phyloP scores from a whole-genome alignment of 2,888 invertebrate genomes.

The Luffia ferchaultella region DNA sequence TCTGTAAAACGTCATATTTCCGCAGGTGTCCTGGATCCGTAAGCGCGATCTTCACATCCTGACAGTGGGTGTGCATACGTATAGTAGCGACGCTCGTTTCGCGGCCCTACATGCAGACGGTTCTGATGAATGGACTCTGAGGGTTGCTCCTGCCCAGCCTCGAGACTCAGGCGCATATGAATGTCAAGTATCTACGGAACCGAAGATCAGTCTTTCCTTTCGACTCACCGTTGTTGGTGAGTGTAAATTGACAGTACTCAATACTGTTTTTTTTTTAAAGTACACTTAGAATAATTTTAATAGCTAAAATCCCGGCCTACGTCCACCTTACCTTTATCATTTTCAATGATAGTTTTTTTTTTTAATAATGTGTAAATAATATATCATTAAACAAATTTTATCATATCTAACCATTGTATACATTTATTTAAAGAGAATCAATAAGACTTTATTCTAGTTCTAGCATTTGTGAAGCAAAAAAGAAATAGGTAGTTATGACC shows the following conservation, averaged over 20 bases:
- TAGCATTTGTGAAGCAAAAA: no score
- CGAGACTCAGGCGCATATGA: conserved; percentile 90
- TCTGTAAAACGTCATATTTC: no score
- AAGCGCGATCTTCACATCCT: conserved; percentile 82
- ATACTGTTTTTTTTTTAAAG: background rate
- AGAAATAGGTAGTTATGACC: no score
- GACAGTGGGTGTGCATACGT: conserved; percentile 71
- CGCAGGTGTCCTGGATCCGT: conserved; percentile 87
- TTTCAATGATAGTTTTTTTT: no score
- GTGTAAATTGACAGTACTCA: conserved; percentile 30
- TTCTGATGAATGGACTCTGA: conserved; percentile 70
- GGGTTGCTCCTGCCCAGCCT: conserved; percentile 69
- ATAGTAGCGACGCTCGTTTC: conserved; percentile 74
- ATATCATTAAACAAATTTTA: no score
- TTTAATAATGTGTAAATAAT: no score
- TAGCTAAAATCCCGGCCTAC: no score
- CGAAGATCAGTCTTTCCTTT: conserved; percentile 83
- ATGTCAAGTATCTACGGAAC: conserved; percentile 93
- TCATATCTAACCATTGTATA: no score
- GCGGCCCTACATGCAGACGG: conserved; percentile 71
- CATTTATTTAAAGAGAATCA: no score
- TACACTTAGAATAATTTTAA: background rate
- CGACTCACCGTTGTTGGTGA: conserved; percentile 81
- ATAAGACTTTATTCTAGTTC: no score
- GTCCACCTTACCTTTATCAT: no score